Conservation (phyloP, 2,888 invertebrate species). For the Pristionchus mayeri region DNA sequence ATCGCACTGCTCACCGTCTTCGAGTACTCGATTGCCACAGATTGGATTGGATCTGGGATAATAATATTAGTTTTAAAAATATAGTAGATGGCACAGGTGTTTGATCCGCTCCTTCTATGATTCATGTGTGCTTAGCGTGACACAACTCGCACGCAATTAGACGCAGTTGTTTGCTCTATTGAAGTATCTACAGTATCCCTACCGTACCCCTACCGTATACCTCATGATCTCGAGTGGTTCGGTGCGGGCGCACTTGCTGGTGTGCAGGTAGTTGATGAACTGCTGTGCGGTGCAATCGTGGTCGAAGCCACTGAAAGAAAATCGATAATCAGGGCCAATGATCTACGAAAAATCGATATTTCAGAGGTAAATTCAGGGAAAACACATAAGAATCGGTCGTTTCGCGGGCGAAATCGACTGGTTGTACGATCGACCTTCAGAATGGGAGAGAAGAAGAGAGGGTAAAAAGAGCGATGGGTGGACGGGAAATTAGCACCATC, state of each 20-base stretch:
- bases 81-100: background rate
- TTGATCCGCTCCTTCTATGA: too few relatives aligned
- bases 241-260: constrained; percentile 64
- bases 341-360: background rate
- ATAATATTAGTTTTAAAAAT: background rate
- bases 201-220: background rate
- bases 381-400: background rate
- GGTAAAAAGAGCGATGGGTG: background rate
- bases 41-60: constrained; percentile 61
- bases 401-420: background rate
- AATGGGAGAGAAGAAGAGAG: background rate
- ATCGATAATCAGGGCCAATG: background rate
- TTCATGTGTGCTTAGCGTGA: background rate
- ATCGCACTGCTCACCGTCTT: constrained; percentile 72
- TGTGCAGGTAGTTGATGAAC: constrained; percentile 69
- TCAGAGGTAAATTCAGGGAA: background rate
- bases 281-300: constrained; percentile 74
- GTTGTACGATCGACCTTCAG: background rate
- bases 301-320: constrained; percentile 72
- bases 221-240: constrained; percentile 26
- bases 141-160: background rate
- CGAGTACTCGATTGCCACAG: constrained; percentile 71
- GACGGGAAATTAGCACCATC: constrained; percentile 41
- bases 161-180: background rate
- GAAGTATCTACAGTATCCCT: background rate